Base-by-base conservation (phyloP, 2,888 invertebrate species). In the Gortyna flavago region DNA sequence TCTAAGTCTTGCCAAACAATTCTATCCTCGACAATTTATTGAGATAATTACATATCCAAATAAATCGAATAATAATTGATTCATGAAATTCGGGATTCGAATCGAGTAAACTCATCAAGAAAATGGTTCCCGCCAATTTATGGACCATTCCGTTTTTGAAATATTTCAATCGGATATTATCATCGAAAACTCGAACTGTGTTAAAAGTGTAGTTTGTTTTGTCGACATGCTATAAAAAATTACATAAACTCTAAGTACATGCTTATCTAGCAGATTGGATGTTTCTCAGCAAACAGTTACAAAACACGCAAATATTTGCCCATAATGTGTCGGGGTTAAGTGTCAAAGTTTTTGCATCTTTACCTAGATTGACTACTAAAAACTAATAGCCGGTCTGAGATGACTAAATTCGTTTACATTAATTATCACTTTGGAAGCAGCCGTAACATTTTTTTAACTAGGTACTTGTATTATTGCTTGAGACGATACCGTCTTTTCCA, bases 21-120 rank as follows among this genome's bases (percentile, higher is more conserved):
- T 77, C 35, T 66, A 79, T 70, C 4, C 61, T n/a, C 66, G 13
- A 64, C 25, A 44, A 74, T 74, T 78, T 79, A 79, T 74, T 38
- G 79, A 68, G 38, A 75, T 73, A 61, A 48, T 79, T 77, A 79
- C 73, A 72, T 66, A 72, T 71, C 65, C 21, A 62, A 66, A 86
- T 79, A 86, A 87, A 87, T 87, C 61, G 69, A 70, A 65, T 7
- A 69, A 68, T 72, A 80, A 88, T 85, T 72, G 82, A 85, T 82
- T 78, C 67, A 67, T 70, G 41, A 81, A 81, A 87, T 75, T 72
- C 72, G 41, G 76, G 38, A 76, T 78, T 64, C 48, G 57, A 72
- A 80, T 82, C 66, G 75, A 80, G 87, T 87, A 87, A 87, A 78
- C 61, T 80, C 69, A 81, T 66, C 54, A 59, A 68, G 69, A 67